A percentile compares a stretch with the other conserved stretches of the same genome.
These are phyloP conservation scores for Strongylocentrotus purpuratus DNA, from an alignment of 35 echinoderm and acorn worm genomes.

Conservation along the genomic window DNA sequence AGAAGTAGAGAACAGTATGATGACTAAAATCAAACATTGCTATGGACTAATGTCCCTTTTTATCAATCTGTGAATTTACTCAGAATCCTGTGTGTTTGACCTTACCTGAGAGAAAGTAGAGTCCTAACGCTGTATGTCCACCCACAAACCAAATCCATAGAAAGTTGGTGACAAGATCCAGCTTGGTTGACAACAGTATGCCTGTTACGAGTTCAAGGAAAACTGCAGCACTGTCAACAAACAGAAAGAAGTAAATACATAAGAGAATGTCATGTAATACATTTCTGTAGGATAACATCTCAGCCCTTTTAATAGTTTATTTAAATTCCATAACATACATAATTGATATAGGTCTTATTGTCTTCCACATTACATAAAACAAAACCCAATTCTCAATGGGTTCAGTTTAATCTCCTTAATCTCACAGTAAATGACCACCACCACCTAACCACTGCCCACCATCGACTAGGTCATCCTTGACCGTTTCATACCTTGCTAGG, in stretches of 20 bases:
- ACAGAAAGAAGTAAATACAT: conserved; percentile 23
- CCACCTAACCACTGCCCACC: too few species aligned
- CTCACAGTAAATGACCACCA: too few species aligned
- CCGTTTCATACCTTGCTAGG: neutral
- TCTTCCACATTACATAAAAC: too few species aligned
- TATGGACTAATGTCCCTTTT: too few species aligned
- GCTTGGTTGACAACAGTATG: conserved; percentile 84
- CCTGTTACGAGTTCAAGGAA: conserved; percentile 92
- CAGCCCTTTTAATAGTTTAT: neutral
- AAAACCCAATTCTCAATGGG: too few species aligned
- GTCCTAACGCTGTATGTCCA: conserved; percentile 72
- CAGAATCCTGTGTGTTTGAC: neutral
- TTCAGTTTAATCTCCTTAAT: too few species aligned
- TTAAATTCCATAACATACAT: neutral
- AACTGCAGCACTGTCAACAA: conserved; percentile 68
- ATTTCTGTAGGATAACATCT: too few species aligned
- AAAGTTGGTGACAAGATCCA: conserved; percentile 73
- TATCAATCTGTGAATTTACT: neutral
- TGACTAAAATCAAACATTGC: too few species aligned
- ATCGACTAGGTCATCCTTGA: too few species aligned
- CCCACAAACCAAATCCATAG: conserved; percentile 96
- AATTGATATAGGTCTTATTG: neutral
- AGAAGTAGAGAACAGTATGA: too few species aligned
- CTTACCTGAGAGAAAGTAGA: conserved; percentile 69
- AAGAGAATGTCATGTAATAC: neutral